Percentiles rank a stretch among this genome's conserved stretches.
Evolutionary conservation across 2,113 vertebrate genomes (phyloP).

Genomic region (Aldabrachelys gigantea): DNA sequence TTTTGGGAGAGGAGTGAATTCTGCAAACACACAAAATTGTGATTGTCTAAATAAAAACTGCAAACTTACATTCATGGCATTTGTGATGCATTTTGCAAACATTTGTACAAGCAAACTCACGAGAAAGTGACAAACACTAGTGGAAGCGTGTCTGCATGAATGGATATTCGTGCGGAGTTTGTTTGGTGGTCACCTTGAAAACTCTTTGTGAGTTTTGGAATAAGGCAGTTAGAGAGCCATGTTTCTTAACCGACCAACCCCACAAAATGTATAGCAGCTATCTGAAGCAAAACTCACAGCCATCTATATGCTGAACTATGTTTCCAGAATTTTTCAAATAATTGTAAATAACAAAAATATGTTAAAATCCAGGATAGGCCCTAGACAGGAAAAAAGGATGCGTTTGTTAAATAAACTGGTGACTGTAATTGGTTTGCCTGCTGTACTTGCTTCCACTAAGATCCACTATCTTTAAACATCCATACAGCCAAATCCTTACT

Average conservation of each 20-base stretch:
- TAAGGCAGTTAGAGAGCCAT: rapidly evolving
- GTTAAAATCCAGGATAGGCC: neutral
- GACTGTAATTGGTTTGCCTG: neutral
- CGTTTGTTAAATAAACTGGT: neutral
- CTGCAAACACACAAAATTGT: neutral
- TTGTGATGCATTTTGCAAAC: rapidly evolving
- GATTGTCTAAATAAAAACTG: neutral
- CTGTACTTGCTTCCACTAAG: constrained; percentile 40
- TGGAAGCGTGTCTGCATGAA: rapidly evolving
- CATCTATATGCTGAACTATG: rapidly evolving
- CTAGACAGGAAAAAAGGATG: constrained; percentile 23
- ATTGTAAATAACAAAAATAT: neutral
- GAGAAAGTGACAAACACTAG: rapidly evolving
- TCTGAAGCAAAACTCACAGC: rapidly evolving
- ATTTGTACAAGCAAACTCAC: rapidly evolving
- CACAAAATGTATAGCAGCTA: rapidly evolving
- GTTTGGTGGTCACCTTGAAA: rapidly evolving
- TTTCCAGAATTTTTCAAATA: neutral
- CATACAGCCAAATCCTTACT: neutral
- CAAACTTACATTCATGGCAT: rapidly evolving
- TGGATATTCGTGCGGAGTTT: rapidly evolving
- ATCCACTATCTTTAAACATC: neutral
- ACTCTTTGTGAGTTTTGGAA: neutral
- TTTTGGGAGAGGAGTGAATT: neutral
- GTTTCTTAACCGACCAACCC: neutral